phyloP scores from a whole-genome alignment of 2,113 vertebrate genomes.

The Rhizomys pruinosus region DNA sequence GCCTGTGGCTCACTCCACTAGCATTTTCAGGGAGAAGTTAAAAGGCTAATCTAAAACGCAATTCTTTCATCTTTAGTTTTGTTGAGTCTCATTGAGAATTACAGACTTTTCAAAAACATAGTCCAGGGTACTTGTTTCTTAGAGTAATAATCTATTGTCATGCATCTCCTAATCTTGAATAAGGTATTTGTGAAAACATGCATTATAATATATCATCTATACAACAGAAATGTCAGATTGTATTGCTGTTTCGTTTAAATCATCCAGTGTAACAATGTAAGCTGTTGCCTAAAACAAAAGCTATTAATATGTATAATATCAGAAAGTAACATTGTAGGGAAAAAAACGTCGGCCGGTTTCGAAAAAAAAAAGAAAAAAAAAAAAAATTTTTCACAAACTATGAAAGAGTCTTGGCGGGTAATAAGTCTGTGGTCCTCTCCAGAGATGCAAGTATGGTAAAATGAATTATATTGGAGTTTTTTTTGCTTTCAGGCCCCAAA shows the following conservation, averaged over 20 bases:
- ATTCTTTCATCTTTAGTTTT: not conserved
- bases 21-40: not conserved
- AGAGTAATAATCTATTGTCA: not conserved
- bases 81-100: not conserved
- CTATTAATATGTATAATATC: not conserved
- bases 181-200: not conserved
- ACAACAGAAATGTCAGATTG: not conserved
- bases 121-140: not conserved
- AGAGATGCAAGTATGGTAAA: not conserved
- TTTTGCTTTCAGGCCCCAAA: not conserved
- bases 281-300: not conserved
- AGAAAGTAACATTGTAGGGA: not conserved
- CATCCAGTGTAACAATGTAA: not conserved
- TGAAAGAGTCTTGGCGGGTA: not conserved
- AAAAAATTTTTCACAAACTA: no score
- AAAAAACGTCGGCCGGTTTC: no score
- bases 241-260: not conserved
- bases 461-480: not conserved
- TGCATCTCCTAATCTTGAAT: not conserved
- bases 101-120: not conserved
- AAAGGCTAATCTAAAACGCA: not conserved
- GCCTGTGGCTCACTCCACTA: not conserved
- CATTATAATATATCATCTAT: not conserved
- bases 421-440: not conserved
- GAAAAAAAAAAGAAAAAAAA: no score